phyloP scores from a whole-genome alignment of 2,797 vertebrate species.

The Enteromius fasciolatus region DNA sequence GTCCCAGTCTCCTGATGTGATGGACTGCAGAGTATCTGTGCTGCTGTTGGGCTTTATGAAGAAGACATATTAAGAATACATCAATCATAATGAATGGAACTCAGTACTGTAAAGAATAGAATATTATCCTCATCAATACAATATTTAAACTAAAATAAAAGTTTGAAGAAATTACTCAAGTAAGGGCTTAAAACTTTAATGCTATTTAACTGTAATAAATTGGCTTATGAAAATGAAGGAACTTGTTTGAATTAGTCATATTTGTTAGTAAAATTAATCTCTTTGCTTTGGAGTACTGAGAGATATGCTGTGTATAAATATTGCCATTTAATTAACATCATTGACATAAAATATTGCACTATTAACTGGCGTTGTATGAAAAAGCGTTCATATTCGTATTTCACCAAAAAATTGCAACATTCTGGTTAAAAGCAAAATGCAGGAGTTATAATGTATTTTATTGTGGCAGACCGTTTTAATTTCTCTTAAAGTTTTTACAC shows the following conservation, averaged over 20 bases:
- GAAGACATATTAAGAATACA: conserved; percentile 32
- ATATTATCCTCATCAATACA: neutral
- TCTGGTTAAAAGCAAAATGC: neutral
- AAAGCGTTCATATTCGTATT: neutral
- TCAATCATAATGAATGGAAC: neutral
- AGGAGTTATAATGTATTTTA: too few relatives aligned
- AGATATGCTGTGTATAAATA: neutral
- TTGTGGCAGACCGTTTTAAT: too few relatives aligned
- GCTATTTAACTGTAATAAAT: neutral
- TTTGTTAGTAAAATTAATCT: neutral
- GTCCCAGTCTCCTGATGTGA: conserved; percentile 97
- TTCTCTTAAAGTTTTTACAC: too few relatives aligned
- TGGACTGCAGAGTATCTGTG: conserved; percentile 89
- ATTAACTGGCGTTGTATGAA: neutral
- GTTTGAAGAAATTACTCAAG: conserved; percentile 5
- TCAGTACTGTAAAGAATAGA: neutral
- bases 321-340: neutral
- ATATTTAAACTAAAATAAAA: neutral
- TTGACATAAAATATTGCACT: neutral
- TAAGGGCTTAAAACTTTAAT: neutral
- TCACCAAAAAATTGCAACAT: neutral
- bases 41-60: conserved; percentile 88
- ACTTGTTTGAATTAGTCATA: neutral
- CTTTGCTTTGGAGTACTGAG: neutral
- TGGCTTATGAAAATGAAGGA: neutral